A percentile compares a stretch with the other conserved stretches of the same genome.
Evolutionary conservation across 2,113 vertebrate species (phyloP).

Genomic region (Entosphenus tridentatus): DNA sequence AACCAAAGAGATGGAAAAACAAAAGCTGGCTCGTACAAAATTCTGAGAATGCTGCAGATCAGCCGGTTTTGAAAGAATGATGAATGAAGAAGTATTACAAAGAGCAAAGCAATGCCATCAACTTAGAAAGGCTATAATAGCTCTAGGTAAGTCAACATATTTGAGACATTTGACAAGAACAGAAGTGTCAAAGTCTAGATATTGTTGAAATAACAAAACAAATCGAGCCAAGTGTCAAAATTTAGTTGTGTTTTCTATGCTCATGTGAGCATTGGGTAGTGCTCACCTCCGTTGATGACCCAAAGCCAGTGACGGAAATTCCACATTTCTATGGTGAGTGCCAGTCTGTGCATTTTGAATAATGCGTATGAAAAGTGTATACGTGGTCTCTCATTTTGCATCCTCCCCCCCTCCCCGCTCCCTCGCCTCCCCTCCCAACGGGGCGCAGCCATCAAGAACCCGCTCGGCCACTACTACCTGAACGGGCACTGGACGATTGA

Average conservation of each 20-base stretch:
- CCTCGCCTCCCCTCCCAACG: neutral
- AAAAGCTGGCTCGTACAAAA: too few relatives aligned
- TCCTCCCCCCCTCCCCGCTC: neutral
- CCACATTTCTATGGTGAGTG: neutral
- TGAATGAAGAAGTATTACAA: too few relatives aligned
- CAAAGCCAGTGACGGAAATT: too few relatives aligned
- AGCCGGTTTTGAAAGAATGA: too few relatives aligned
- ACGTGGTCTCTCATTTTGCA: neutral
- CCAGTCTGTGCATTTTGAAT: neutral
- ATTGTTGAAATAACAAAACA: neutral
- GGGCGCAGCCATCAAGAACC: constrained; percentile 49
- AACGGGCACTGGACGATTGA: constrained; percentile 78
- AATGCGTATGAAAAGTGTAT: neutral
- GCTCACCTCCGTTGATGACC: too few relatives aligned
- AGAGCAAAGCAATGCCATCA: too few relatives aligned
- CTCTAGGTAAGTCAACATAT: too few relatives aligned
- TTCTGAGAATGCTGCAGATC: too few relatives aligned
- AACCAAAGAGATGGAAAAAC: too few relatives aligned
- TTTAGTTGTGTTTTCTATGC: neutral
- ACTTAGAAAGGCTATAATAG: too few relatives aligned
- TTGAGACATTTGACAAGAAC: too few relatives aligned
- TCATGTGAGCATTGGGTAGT: neutral
- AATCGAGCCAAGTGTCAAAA: neutral
- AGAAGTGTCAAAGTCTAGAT: too few relatives aligned
- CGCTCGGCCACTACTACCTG: constrained; percentile 64